Base-by-base conservation (phyloP, 1,140 invertebrate species). In the Drosophila ficusphila region DNA sequence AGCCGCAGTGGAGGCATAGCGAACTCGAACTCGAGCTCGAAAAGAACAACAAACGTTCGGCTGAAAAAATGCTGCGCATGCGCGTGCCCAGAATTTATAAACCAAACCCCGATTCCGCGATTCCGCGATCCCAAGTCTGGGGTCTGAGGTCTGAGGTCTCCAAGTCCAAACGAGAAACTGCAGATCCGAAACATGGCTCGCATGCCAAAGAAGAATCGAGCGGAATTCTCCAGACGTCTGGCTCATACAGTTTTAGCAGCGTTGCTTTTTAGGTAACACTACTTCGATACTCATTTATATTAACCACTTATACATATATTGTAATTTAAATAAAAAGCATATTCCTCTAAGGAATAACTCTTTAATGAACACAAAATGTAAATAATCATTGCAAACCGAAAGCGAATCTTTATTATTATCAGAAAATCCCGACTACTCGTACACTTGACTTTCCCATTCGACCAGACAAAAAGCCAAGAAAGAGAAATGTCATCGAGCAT, bases 61-160 rank as follows among this genome's bases (percentile, higher is more conserved):
- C 49, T 42, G 19, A 78, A 56, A 79, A 74, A 62, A 64, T 79
- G 76, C 53, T 75, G 70, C 70, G 76, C 70, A 44, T 61, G 60
- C 60, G 60, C 60, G 60, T 64, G 60, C 18, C 18, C n/a, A 29
- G 60, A 64, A 64, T 64, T 61, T 21, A n/a, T 46, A 25, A 62
- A 21, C 18, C 29, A 21, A 62, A 18, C 11, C 56, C 16, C 29
- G 60, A 36, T 53, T 19, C 49, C 34, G 31, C 31, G 56, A 56
- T 56, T 18, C 21, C 56, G 47, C n/a, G 23, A n/a, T 19, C 25
- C 29, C 14, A 34, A 34, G 23, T 8, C 49, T 38, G 14, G 18
- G 3, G 36, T 16, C 34, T 36, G 14, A 2, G 34, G 19, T 25
- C 42, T 27, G 21, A 14, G 41, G 41, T 42, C 41, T 6, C 42